Conservation (phyloP, 2,888 invertebrate genomes). For the Unio delphinus region DNA sequence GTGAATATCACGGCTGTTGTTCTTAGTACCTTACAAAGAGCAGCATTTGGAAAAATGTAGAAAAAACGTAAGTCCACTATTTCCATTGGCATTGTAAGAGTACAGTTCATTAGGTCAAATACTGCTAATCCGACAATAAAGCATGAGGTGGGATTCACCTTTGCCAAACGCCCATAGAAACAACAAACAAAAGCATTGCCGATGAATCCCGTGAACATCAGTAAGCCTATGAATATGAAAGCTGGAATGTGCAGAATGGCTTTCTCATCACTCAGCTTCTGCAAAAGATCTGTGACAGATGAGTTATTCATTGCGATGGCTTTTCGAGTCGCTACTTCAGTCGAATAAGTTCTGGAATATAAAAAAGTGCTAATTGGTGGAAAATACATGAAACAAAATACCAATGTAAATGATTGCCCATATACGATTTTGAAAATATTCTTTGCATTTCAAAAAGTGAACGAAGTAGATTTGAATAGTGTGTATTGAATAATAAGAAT, state of each 20-base stretch:
- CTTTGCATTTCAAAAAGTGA: too few species aligned
- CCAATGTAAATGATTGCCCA: too few species aligned
- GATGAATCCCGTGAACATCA: slow-evolving; percentile 47
- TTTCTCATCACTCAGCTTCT: slow-evolving; percentile 37
- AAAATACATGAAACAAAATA: too few species aligned
- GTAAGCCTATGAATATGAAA: slow-evolving; percentile 38
- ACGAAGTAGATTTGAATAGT: too few species aligned
- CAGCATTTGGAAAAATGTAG: slow-evolving; percentile 41
- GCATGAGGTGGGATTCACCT: slow-evolving; percentile 40
- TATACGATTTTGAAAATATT: too few species aligned
- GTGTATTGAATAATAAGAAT: too few species aligned
- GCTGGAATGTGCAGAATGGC: slow-evolving; percentile 44
- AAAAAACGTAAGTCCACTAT: slow-evolving; percentile 50
- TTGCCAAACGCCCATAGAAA: slow-evolving; percentile 42
- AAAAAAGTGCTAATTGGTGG: too few species aligned
- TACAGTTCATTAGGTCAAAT: slow-evolving; percentile 48
- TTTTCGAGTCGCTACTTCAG: too few species aligned
- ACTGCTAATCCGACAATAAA: slow-evolving; percentile 51
- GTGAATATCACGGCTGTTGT: slow-evolving; percentile 37
- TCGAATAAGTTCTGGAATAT: too few species aligned
- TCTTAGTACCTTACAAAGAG: slow-evolving; percentile 47
- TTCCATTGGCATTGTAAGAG: slow-evolving; percentile 51
- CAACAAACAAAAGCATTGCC: slow-evolving; percentile 51
- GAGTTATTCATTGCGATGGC: too few species aligned
- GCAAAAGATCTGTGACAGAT: not conserved